Percentiles rank a stretch among this genome's conserved stretches.
These are phyloP conservation scores for Standfussiana lucernea DNA, from an alignment of 2,888 invertebrate genomes.

Conservation along the genomic window DNA sequence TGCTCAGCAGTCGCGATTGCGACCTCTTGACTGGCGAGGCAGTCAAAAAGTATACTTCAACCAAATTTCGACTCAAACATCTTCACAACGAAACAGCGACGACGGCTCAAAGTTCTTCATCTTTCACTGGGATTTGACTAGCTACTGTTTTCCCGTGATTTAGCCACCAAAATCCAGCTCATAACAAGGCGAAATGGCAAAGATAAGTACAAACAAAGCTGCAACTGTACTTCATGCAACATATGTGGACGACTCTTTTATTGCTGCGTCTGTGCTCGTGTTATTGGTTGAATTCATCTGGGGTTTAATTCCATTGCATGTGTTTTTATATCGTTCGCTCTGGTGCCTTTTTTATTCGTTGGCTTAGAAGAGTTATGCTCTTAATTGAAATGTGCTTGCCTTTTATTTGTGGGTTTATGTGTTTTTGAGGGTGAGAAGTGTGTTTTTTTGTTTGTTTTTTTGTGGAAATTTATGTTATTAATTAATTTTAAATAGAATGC, in stretches of 20 bases:
- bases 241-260: slow-evolving; percentile 86
- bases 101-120: no score
- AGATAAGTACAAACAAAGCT: slow-evolving; percentile 65
- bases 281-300: slow-evolving; percentile 74
- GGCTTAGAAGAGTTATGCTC: slow-evolving; percentile 70
- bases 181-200: slow-evolving; percentile 72
- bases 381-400: slow-evolving; percentile 75
- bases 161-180: slow-evolving; percentile 69
- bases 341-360: slow-evolving; percentile 67
- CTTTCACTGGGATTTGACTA: background rate
- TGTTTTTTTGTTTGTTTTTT: background rate
- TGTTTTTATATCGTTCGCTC: slow-evolving; percentile 72
- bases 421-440: slow-evolving; percentile 35
- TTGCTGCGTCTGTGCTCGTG: slow-evolving; percentile 71
- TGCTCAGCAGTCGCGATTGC: no score
- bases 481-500: background rate
- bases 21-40: no score
- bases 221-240: slow-evolving; percentile 74
- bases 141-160: slow-evolving; percentile 54
- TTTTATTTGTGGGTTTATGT: slow-evolving; percentile 58
- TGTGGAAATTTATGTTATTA: background rate
- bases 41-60: background rate
- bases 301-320: slow-evolving; percentile 74
- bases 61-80: slow-evolving; percentile 3
- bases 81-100: no score